Evolutionary conservation across 2,888 invertebrate genomes (phyloP), one percentile per base, ranked within the genome.

Genomic region (Cybosia mesomella): DNA sequence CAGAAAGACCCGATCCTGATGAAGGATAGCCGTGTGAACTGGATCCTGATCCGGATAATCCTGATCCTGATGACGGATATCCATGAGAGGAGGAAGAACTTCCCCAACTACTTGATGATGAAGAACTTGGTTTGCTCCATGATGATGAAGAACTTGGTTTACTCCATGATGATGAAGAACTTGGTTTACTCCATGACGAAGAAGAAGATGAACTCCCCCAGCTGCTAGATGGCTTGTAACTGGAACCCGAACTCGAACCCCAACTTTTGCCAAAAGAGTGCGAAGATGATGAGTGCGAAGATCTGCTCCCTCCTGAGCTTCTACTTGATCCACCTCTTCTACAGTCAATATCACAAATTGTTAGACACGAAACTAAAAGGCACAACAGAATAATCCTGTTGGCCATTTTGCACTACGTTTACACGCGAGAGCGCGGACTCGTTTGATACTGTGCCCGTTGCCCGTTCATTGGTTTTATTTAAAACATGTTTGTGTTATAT

Each of bases 341-440:
- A 77, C 89, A 85, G 79, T 89, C 85, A 66, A 84, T 82, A 62
- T 84, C 80, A 75, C 85, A 83, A 49, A 85, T 78, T 63, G 84
- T 80, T 53, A 87, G 67, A 82, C 85, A 85, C 70, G 85, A 77
- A 71, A 92, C 74, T 67, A 91, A 83, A 21, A 92, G 85, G 81
- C 89, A 88, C 85, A 91, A 87, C 86, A 92, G 80, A 77, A 87
- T 64, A 77, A 72, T 80, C 80, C 85, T 91, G 85, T 84, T 90
- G 84, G 86, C 90, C 93, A 92, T 92, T 72, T 79, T 86, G 67
- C 60, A 68, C 73, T 66, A 75, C 81, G 79, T 77, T 73, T 59
- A 57, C 77, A 74, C 75, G 75, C 80, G 71, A 69, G 75, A 71
- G 71, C 80, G 74, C 76, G 72, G 43, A 80, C 83, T 76, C 75